Conservation (phyloP, 2,888 invertebrate species). For the Thalpophila matura region DNA sequence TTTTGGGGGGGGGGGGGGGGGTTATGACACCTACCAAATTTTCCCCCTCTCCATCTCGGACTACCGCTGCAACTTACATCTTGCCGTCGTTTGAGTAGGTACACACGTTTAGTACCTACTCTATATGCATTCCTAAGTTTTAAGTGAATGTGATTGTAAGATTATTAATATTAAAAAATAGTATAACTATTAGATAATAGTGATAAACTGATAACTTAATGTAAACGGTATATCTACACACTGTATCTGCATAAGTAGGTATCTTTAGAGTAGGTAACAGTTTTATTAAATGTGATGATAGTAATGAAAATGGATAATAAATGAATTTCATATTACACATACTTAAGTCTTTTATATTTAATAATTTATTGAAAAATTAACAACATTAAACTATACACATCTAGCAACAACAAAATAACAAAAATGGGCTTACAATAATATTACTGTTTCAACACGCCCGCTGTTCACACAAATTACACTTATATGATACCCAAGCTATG, state of each 20-base stretch:
- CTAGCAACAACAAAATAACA: slow-evolving; percentile 73
- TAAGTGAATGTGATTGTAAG: slow-evolving; percentile 29
- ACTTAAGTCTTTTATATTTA: slow-evolving; percentile 57
- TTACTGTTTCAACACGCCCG: slow-evolving; percentile 38
- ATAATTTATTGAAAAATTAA: slow-evolving; percentile 67
- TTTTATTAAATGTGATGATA: slow-evolving; percentile 43
- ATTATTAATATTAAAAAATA: slow-evolving; percentile 18
- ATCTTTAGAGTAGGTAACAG: slow-evolving; percentile 37
- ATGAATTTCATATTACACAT: slow-evolving; percentile 51
- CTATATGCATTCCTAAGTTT: slow-evolving; percentile 41
- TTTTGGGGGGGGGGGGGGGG: too few relatives aligned
- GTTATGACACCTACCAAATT: too few relatives aligned
- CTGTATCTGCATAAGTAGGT: slow-evolving; percentile 24
- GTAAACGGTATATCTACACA: slow-evolving; percentile 10
- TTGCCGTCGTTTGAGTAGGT: too few relatives aligned
- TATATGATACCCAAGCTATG: slow-evolving; percentile 32
- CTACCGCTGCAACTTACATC: too few relatives aligned
- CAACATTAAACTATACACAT: slow-evolving; percentile 71
- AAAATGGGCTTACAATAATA: slow-evolving; percentile 37
- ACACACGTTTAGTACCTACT: slow-evolving; percentile 20
- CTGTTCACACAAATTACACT: slow-evolving; percentile 38
- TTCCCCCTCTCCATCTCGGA: too few relatives aligned
- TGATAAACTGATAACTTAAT: slow-evolving; percentile 17
- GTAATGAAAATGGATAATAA: slow-evolving; percentile 52
- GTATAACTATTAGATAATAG: slow-evolving; percentile 27